Base-by-base conservation (phyloP, 2,888 invertebrate genomes). In the Drosophila kambysellisi region DNA sequence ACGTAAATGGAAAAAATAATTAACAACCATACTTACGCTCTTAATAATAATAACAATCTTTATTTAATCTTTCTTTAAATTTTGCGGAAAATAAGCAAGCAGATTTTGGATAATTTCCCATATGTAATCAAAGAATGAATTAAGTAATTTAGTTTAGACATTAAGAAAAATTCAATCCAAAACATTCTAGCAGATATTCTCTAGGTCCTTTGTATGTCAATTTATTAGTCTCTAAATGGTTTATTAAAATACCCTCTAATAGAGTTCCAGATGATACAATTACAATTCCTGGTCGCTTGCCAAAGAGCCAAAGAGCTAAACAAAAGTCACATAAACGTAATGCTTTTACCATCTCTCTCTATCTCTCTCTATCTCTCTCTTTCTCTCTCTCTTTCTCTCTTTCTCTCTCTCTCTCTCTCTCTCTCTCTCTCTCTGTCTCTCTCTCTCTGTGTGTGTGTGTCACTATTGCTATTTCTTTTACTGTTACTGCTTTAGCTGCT, bases 251-350 rank as follows among this genome's bases (percentile, higher is more conserved):
- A 60, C 63, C 25, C 51, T 58, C 54, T 58, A 51, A 56, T 65
- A 37, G n/a, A 41, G 29, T 51, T 43, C 51, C 50, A 43, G 53
- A 77, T 76, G 56, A 65, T 64, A 67, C 69, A 74, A 78, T 83
- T 80, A 78, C 75, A 46, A 41, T 76, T 54, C 17, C 76, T 82
- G 86, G 87, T 74, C 59, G 41, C 53, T 68, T 86, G 86, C 89
- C 89, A 88, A 85, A 85, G n/a, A 41, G 33, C 43, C 62, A 46
- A 65, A 33, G 41, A 73, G 64, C 76, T 76, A 25, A 72, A 68
- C 74, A 66, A 76, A 79, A 80, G 67, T 68, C 74, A 57, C 80
- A 82, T 71, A 76, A 82, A 63, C 69, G 76, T 54, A 71, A 64
- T 58, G 52, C 29, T 46, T 46, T 25, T 46, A 25, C 15, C 15